Base-by-base conservation (phyloP, 2,888 invertebrate species). In the Sminthurides aquaticus region DNA sequence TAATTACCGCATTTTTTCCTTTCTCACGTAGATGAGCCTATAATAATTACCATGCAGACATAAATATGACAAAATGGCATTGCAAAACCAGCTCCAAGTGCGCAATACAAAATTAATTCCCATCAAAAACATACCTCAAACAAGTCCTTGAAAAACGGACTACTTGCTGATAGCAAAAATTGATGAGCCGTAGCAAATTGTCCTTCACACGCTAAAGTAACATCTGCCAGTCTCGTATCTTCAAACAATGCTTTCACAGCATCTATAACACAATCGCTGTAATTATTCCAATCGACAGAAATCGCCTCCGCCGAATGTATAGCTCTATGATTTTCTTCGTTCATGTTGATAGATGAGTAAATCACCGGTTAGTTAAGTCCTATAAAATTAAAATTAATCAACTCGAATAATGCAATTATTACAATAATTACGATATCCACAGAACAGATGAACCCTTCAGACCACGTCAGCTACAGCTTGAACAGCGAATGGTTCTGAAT, bases 131-230 rank as follows among this genome's bases (percentile, higher is more conserved):
- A 15, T 52, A 52, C 52, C 15, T 52, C 52, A 20, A 52, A 52
- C 52, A 52, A 52, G 52, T 52, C 52, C 22, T 52, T 52, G 20
- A 52, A 52, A 22, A 52, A 52, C 20, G 52, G 52, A 22, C 52
- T 52, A 22, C 52, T 52, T 15, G 52, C 52, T 15, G 20, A 20
- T 20, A 52, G 52, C 20, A 52, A 22, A 20, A 52, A 52, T 20
- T 52, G 52, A 52, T 52, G 52, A 18, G 52, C 52, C 5, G 52
- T 52, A 15, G 20, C 52, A 52, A 52, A 52, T 20, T 52, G 52
- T 8, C 52, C 52, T 52, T 52, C 52, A 52, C 52, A 52, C 5
- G 52, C 52, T 52, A 52, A 52, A 5, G 52, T 52, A 8, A 52
- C 52, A 52, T 52, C 52, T 20, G 52, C 52, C 22, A 52, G 20